Evolutionary conservation across 2,888 invertebrate genomes (phyloP).

Genomic region (Pollenia labialis): DNA sequence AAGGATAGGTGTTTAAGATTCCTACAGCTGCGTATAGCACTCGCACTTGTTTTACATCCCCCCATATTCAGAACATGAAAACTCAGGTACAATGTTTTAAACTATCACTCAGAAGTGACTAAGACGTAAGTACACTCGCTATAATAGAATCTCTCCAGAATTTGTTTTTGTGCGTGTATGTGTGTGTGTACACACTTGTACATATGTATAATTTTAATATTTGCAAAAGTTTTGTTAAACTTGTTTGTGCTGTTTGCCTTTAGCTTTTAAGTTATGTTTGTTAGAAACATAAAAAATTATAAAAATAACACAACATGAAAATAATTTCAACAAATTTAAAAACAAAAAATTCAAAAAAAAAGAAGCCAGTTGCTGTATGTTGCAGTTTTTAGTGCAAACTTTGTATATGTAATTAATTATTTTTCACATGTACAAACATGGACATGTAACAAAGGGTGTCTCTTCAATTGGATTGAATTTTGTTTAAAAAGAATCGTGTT

Average conservation of each 20-base stretch:
- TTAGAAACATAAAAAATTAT: slow-evolving; percentile 51
- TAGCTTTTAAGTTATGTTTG: slow-evolving; percentile 60
- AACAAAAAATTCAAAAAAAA: slow-evolving; percentile 16
- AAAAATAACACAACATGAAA: slow-evolving; percentile 62
- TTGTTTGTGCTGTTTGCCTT: slow-evolving; percentile 63
- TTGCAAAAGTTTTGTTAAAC: slow-evolving; percentile 55
- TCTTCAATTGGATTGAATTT: neutral
- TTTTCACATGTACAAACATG: neutral
- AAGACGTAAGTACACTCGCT: too few species aligned
- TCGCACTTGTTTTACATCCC: too few species aligned
- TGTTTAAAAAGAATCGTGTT: too few species aligned
- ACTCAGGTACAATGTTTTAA: too few species aligned
- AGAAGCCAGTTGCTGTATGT: slow-evolving; percentile 37
- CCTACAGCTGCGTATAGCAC: too few species aligned
- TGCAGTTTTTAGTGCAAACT: slow-evolving; percentile 45
- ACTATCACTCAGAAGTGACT: too few species aligned
- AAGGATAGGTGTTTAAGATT: too few species aligned
- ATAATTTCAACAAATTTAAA: slow-evolving; percentile 56
- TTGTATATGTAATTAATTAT: slow-evolving; percentile 8
- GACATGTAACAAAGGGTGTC: slow-evolving; percentile 1
- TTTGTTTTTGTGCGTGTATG: neutral
- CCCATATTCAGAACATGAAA: too few species aligned
- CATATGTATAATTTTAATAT: slow-evolving; percentile 57
- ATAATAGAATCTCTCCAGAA: neutral
- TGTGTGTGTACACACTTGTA: neutral